These are phyloP conservation scores for Cephus rjabovi DNA, from an alignment of 2,888 invertebrate genomes.

Conservation along the genomic window DNA sequence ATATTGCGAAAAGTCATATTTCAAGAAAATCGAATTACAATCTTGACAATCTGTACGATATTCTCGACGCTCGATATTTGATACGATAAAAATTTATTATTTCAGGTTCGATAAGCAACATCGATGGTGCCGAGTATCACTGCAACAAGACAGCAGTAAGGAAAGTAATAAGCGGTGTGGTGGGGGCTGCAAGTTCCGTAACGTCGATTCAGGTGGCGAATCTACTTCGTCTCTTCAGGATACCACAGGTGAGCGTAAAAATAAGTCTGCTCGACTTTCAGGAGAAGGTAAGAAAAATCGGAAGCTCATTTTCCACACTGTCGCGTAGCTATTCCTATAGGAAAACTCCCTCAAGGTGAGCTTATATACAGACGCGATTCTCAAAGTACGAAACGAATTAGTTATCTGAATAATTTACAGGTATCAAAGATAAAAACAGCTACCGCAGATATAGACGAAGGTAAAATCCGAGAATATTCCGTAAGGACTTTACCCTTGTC, in stretches of 20 bases:
- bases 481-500: not conserved
- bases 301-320: not conserved
- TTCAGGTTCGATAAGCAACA: slow-evolving; percentile 94
- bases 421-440: slow-evolving; percentile 16
- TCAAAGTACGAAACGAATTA: not conserved
- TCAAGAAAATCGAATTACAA: not conserved
- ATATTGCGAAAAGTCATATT: too few species aligned
- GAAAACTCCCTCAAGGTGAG: not conserved
- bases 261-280: not conserved
- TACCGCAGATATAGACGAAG: not conserved
- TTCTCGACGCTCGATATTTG: not conserved
- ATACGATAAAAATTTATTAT: slow-evolving; percentile 28
- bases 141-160: slow-evolving; percentile 87
- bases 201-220: slow-evolving; percentile 97
- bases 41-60: not conserved
- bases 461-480: not conserved
- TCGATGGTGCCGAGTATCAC: slow-evolving; percentile 87
- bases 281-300: not conserved
- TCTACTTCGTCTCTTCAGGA: slow-evolving; percentile 89
- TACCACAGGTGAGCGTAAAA: slow-evolving; percentile 74
- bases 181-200: slow-evolving; percentile 91
- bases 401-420: not conserved
- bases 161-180: slow-evolving; percentile 89
- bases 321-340: not conserved
- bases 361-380: not conserved